phyloP scores from a whole-genome alignment of 1,140 invertebrate genomes.

The Cephus cinctus region DNA sequence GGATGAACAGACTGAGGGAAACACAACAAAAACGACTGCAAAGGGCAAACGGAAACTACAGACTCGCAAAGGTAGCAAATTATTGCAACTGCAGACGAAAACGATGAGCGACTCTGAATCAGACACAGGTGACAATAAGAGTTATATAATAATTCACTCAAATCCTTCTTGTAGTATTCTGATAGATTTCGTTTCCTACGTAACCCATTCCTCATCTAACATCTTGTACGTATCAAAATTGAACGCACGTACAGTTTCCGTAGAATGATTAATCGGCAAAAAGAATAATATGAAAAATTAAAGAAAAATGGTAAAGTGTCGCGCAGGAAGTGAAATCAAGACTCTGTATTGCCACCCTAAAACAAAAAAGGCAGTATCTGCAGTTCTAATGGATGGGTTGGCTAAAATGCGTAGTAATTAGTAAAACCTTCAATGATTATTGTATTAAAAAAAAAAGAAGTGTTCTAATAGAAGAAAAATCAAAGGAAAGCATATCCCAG shows the following conservation, averaged over 20 bases:
- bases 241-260: no score
- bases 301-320: no score
- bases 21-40: slow-evolving; percentile 28
- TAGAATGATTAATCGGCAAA: no score
- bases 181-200: no score
- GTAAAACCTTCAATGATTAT: no score
- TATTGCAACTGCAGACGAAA: slow-evolving; percentile 46
- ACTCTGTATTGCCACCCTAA: slow-evolving; percentile 31
- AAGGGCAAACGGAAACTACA: slow-evolving; percentile 55
- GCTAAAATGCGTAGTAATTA: no score
- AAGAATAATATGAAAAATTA: no score
- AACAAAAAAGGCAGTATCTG: slow-evolving; percentile 35
- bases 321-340: slow-evolving; percentile 16
- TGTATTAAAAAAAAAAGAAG: no score
- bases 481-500: slow-evolving; percentile 27
- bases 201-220: no score
- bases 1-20: slow-evolving; percentile 33
- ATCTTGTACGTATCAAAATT: no score
- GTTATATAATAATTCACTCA: neutral
- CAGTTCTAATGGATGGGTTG: slow-evolving; percentile 26
- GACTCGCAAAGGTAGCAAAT: slow-evolving; percentile 51
- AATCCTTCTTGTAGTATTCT: no score
- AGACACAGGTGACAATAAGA: slow-evolving; percentile 49
- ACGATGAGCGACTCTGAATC: slow-evolving; percentile 56
- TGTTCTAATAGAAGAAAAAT: no score